Evolutionary conservation across 2,888 invertebrate genomes (phyloP).

Genomic region (Hypolimnas misippus): DNA sequence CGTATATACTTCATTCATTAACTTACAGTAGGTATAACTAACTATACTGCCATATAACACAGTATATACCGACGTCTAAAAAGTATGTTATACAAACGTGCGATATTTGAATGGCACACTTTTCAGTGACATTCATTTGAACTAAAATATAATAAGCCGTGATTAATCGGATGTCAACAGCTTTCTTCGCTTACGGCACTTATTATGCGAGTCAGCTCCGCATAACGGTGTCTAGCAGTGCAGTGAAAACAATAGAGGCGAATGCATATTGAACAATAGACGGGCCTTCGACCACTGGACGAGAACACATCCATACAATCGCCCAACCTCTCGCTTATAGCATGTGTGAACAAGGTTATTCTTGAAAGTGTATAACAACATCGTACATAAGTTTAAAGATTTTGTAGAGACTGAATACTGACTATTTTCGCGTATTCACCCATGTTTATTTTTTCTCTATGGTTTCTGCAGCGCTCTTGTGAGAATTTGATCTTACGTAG

Average conservation of each 20-base stretch:
- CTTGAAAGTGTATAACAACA: too few relatives aligned
- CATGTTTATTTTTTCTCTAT: too few relatives aligned
- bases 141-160: conserved; percentile 1
- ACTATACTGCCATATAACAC: too few relatives aligned
- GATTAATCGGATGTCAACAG: conserved; percentile 15
- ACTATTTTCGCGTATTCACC: too few relatives aligned
- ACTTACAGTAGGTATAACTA: too few relatives aligned
- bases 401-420: too few relatives aligned
- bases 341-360: conserved; percentile 3
- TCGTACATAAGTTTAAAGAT: too few relatives aligned
- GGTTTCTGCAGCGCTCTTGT: too few relatives aligned
- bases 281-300: conserved; percentile 25
- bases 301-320: conserved; percentile 25
- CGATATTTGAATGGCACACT: conserved; percentile 1
- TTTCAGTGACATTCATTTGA: neutral
- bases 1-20: too few relatives aligned
- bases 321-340: conserved; percentile 18
- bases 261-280: conserved; percentile 29
- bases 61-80: too few relatives aligned
- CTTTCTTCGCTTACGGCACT: conserved; percentile 35
- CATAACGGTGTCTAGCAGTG: conserved; percentile 37
- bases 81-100: neutral
- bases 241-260: conserved; percentile 54
- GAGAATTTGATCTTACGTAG: too few relatives aligned
- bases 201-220: conserved; percentile 34